These are phyloP conservation scores for Silurus asotus DNA, from an alignment of 2,113 vertebrate genomes.

Conservation along the genomic window DNA sequence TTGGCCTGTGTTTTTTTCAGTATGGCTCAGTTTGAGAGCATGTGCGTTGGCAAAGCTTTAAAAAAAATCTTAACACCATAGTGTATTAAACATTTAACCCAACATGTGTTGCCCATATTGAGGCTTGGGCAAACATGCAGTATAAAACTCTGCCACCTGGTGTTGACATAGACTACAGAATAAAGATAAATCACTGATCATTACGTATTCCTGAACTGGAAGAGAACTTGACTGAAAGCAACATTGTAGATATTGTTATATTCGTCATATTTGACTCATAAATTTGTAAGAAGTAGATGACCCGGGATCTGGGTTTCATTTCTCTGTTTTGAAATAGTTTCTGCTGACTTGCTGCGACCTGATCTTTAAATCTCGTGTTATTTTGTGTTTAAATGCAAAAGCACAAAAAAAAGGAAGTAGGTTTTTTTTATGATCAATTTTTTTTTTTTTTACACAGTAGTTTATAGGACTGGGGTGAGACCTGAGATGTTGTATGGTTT, in stretches of 20 bases:
- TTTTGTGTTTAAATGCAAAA: background rate
- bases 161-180: conserved; percentile 11
- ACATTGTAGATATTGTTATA: no score
- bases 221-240: background rate
- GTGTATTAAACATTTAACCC: background rate
- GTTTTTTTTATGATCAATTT: background rate
- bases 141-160: conserved; percentile 18
- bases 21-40: background rate
- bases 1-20: background rate
- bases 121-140: background rate
- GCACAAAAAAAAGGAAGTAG: background rate
- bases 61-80: background rate
- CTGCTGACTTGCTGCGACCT: background rate
- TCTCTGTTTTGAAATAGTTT: background rate
- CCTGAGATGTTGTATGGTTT: no score
- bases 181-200: background rate
- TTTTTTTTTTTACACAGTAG: background rate
- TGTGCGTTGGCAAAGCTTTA: background rate
- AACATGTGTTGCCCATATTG: background rate
- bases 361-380: background rate
- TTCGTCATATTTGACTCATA: no score
- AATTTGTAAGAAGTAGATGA: background rate
- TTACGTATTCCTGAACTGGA: background rate
- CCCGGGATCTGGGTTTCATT: background rate
- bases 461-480: no score